Percentiles rank a stretch among this genome's conserved stretches.
phyloP scores from a whole-genome alignment of 2,888 invertebrate species.

The Stenurella melanura region DNA sequence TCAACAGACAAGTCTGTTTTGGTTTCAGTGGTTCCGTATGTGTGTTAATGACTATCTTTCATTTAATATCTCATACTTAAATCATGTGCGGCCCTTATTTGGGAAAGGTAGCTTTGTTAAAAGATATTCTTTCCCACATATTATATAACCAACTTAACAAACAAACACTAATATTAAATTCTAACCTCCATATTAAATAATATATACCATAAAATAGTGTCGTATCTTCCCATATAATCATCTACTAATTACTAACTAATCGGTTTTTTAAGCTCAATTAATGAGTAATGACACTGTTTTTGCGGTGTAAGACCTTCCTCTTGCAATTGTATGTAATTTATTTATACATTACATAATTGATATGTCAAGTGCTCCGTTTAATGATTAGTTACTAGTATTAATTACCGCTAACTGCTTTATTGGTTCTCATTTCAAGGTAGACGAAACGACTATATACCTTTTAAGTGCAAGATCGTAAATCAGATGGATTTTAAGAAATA shows the following conservation, averaged over 20 bases:
- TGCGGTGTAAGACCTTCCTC: slow-evolving; percentile 3
- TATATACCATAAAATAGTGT: background rate
- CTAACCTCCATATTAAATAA: background rate
- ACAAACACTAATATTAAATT: background rate
- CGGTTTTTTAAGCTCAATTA: slow-evolving; percentile 2
- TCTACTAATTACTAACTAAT: slow-evolving; percentile 5
- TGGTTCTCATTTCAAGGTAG: slow-evolving; percentile 13
- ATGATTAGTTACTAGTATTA: slow-evolving; percentile 23
- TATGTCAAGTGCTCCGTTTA: slow-evolving; percentile 21
- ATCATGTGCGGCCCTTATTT: no score
- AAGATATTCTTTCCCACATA: background rate
- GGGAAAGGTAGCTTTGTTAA: background rate
- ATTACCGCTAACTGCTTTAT: slow-evolving; percentile 21
- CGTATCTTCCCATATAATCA: background rate
- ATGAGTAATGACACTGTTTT: slow-evolving; percentile 4
- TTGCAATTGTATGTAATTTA: slow-evolving; percentile 21
- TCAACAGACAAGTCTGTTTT: no score
- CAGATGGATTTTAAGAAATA: background rate
- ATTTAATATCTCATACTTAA: no score
- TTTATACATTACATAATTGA: slow-evolving; percentile 23
- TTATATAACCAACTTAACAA: background rate
- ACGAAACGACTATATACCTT: background rate
- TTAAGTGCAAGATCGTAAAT: slow-evolving; percentile 4
- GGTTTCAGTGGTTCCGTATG: no score
- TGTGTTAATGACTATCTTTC: no score